phyloP scores from a whole-genome alignment of 2,113 vertebrate genomes.

The Lota lota region DNA sequence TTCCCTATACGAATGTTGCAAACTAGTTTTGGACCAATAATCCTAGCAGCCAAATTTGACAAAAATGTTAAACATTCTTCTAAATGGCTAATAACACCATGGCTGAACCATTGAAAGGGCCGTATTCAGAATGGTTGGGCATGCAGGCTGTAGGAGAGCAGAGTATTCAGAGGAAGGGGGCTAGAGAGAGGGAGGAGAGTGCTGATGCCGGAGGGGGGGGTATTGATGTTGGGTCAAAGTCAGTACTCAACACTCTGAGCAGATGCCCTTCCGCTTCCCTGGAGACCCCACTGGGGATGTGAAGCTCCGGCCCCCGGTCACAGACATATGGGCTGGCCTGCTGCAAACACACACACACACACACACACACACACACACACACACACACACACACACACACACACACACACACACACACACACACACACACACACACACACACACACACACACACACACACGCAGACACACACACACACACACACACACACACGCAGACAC shows the following conservation, averaged over 20 bases:
- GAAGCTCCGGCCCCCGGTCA: conserved; percentile 27
- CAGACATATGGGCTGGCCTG: conserved; percentile 14
- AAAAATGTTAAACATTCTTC: no score
- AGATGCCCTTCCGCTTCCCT: conserved; percentile 44
- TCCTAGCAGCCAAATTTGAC: no score
- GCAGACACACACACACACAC: no score
- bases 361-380: neutral
- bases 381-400: no score
- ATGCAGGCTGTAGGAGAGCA: neutral
- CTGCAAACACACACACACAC: neutral
- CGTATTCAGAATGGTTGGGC: neutral
- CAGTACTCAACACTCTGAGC: conserved; percentile 21
- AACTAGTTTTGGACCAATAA: no score
- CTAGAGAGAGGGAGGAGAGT: neutral
- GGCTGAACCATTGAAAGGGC: no score
- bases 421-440: conserved; percentile 31
- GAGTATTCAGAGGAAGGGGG: neutral
- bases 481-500: no score
- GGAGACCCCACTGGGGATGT: conserved; percentile 32
- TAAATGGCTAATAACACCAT: no score
- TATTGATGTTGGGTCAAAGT: conserved; percentile 40
- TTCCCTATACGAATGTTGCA: no score
- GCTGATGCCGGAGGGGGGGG: neutral
- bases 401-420: conserved; percentile 7
- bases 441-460: conserved; percentile 5